phyloP scores from a whole-genome alignment of 2,888 invertebrate genomes.

The Drosophila basisetae region DNA sequence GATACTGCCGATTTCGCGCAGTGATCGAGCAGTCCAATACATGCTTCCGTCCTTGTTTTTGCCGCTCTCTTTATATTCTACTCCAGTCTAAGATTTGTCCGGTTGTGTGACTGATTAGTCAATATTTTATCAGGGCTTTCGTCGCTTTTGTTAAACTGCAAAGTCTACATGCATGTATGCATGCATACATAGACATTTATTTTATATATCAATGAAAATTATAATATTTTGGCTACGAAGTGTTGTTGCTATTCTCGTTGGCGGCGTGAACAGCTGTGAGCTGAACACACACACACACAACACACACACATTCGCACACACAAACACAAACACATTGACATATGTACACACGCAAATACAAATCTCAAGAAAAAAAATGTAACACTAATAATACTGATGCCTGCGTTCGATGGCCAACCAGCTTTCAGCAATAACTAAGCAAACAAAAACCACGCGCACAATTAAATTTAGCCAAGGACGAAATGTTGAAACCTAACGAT shows the following conservation, averaged over 20 bases:
- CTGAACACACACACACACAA: not conserved
- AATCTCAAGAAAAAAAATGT: not conserved
- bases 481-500: not conserved
- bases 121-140: constrained; percentile 5
- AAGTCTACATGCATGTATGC: not conserved
- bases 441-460: constrained; percentile 13
- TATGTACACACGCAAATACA: constrained; percentile 1
- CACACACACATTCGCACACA: not conserved
- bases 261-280: constrained; percentile 32
- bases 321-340: not conserved
- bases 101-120: not conserved
- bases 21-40: not conserved
- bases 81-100: not conserved
- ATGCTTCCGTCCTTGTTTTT: not conserved
- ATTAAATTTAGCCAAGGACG: constrained; percentile 13
- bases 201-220: not conserved
- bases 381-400: constrained; percentile 2
- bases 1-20: not conserved
- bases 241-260: not conserved
- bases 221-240: not conserved
- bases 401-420: constrained; percentile 6
- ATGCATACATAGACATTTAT: not conserved
- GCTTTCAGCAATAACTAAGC: constrained; percentile 14
- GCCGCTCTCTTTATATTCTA: not conserved
- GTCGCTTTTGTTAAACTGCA: not conserved